Base-by-base conservation (phyloP, 2,888 invertebrate species). In the Oligia fasciuncula region DNA sequence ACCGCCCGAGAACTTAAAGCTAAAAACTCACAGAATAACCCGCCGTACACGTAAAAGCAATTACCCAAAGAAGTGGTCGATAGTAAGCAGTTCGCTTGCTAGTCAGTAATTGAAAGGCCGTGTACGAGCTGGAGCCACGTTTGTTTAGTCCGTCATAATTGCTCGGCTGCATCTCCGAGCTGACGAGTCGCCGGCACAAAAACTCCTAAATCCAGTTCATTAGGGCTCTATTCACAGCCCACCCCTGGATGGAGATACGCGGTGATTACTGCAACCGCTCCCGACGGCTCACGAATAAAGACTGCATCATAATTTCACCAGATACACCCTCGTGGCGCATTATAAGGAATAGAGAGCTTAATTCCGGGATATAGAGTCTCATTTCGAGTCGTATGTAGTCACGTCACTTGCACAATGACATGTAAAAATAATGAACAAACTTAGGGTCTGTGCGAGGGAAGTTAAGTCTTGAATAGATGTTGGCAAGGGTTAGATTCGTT, bases 161-260 rank as follows among this genome's bases (percentile, higher is more conserved):
- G 96, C 96, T 96, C 94, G 93, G 92, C 93, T 95, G 96, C 96
- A 96, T 94, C 96, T 96, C 95, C 82, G 92, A 91, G 93, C 95
- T 96, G 96, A 96, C 95, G 96, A 96, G 94, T 95, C 94, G 93
- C 93, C 94, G 93, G 94, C 94, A 97, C 96, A 96, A 97, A 97
- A 97, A 96, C 96, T 96, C 96, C 97, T 96, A 97, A 97, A 97
- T 97, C 96, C 97, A 97, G 97, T 97, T 97, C 97, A 97, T 97
- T 97, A 96, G 96, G 96, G 94, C 96, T 95, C 97, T 94, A 97
- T 97, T 97, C 97, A 97, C 93, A 92, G 94, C 94, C 95, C 95
- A 95, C 97, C 96, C 97, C 96, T 96, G 96, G 96, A 95, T 96
- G 96, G 96, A 96, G 97, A 97, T 96, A 96, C 96, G 96, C 96